These are phyloP conservation scores for Ceuthmochares aereus DNA, from an alignment of 2,113 vertebrate species.

Conservation along the genomic window DNA sequence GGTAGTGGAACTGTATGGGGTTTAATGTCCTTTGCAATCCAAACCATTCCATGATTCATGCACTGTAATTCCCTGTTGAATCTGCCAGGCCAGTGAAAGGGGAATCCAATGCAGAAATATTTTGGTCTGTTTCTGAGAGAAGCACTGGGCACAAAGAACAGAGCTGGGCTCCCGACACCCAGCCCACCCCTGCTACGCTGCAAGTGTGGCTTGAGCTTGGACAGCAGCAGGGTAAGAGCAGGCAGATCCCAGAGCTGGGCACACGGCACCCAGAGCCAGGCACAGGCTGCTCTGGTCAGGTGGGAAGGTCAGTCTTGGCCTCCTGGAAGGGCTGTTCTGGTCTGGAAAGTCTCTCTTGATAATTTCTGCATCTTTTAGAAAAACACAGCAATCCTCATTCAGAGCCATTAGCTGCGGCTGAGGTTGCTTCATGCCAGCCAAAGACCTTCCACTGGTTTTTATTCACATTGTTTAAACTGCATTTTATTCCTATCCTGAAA, in stretches of 20 bases:
- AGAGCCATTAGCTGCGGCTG: background rate
- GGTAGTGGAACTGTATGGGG: no score
- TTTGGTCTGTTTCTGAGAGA: background rate
- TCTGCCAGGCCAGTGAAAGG: background rate
- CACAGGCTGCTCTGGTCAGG: background rate
- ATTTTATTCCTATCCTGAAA: background rate
- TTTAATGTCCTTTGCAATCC: no score
- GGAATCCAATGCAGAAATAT: background rate
- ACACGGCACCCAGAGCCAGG: background rate
- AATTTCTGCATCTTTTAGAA: background rate
- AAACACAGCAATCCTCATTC: constrained; percentile 12
- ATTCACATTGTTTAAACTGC: background rate
- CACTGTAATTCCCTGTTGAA: background rate
- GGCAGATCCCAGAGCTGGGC: background rate
- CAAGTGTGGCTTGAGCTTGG: background rate
- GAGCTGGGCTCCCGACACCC: background rate
- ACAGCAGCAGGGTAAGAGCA: background rate
- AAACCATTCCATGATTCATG: no score
- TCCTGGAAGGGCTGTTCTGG: background rate
- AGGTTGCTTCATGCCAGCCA: background rate
- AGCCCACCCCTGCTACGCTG: background rate
- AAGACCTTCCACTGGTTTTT: background rate
- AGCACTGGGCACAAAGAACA: background rate
- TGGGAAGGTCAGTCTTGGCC: background rate
- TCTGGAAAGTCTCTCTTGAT: background rate